Conservation (phyloP, 2,888 invertebrate genomes). For the Hypena proboscidalis region DNA sequence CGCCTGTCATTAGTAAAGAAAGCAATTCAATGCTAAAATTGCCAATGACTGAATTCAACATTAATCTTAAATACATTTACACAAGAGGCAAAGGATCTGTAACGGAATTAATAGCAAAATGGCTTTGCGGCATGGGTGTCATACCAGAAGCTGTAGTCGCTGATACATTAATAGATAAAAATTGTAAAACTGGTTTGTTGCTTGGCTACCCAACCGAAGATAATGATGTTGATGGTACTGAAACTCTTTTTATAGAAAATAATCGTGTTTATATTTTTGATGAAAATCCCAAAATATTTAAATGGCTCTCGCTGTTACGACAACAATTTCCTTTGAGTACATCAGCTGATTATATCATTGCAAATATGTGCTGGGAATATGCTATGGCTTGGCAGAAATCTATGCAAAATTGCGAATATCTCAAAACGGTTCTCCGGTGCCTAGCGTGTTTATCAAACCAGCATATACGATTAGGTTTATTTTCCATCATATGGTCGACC, state of each 20-base stretch:
- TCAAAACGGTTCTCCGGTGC: constrained; percentile 90
- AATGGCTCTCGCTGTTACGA: constrained; percentile 87
- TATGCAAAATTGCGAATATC: constrained; percentile 86
- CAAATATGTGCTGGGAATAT: constrained; percentile 97
- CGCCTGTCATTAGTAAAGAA: too few species aligned
- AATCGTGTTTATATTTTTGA: constrained; percentile 64
- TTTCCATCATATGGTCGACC: constrained; percentile 94
- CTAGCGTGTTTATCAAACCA: constrained; percentile 88
- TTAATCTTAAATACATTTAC: constrained; percentile 88
- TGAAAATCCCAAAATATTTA: constrained; percentile 82
- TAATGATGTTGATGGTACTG: constrained; percentile 57
- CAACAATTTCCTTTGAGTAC: constrained; percentile 95
- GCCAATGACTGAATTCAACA: constrained; percentile 82
- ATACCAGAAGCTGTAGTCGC: constrained; percentile 87
- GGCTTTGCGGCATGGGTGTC: constrained; percentile 91
- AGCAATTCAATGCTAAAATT: constrained; percentile 82
- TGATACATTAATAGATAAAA: constrained; percentile 75
- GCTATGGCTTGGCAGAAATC: constrained; percentile 94
- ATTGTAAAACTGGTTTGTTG: constrained; percentile 39
- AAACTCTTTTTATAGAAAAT: constrained; percentile 66
- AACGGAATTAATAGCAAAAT: constrained; percentile 94
- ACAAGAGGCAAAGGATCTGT: constrained; percentile 92
- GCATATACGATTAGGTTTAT: constrained; percentile 91
- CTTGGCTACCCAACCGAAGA: constrained; percentile 37
- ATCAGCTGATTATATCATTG: constrained; percentile 90